Conservation (phyloP, 2,113 vertebrate genomes). For the Otus sunia region DNA sequence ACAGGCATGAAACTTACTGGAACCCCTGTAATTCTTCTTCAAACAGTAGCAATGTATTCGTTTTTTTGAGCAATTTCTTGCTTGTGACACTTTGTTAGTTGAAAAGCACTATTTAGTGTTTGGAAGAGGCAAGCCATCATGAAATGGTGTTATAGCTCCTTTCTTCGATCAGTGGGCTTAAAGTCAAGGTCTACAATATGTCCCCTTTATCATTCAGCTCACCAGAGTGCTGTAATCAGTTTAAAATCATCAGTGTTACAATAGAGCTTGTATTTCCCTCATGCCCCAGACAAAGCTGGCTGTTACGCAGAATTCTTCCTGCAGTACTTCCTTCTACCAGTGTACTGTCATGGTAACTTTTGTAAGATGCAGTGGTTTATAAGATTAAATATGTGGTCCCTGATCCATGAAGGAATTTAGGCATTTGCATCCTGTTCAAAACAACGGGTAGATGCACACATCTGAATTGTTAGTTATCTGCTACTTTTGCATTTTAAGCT, state of each 20-base stretch:
- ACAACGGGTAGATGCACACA: not conserved
- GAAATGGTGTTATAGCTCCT: not conserved
- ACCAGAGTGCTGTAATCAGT: not conserved
- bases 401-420: not conserved
- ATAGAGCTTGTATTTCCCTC: not conserved
- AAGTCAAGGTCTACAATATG: not conserved
- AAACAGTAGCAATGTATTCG: not conserved
- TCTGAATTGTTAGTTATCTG: not conserved
- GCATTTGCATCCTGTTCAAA: not conserved
- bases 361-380: not conserved
- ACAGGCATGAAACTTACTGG: not conserved
- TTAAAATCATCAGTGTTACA: not conserved
- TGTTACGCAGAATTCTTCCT: not conserved
- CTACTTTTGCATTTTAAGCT: not conserved
- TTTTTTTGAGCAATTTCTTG: not conserved
- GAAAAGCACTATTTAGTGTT: not conserved
- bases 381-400: not conserved
- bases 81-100: not conserved
- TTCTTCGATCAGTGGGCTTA: not conserved
- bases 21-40: not conserved
- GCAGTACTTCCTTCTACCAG: not conserved
- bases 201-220: not conserved
- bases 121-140: not conserved
- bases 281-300: not conserved
- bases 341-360: not conserved